Base-by-base conservation (phyloP, 2,113 vertebrate genomes). In the Proteles cristata region DNA sequence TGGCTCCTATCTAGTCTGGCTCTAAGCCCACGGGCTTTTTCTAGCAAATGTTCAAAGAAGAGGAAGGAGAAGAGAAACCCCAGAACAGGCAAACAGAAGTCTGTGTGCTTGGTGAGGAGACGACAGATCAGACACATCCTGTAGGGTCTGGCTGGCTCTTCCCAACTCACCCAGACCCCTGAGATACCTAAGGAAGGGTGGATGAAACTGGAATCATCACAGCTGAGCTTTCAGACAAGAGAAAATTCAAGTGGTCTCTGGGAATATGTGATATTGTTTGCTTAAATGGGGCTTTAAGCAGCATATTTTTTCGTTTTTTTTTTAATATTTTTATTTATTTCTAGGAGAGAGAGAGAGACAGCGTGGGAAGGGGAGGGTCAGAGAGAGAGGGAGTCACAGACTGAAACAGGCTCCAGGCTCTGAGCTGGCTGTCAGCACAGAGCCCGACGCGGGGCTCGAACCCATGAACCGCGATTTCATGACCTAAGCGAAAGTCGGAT, bases 231-330 rank as follows among this genome's bases (percentile, higher is more conserved):
- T 97, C 86, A 88, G 45, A 31, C n/a, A 68, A 28, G 15, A 61
- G 21, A 19, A 53, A 31, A 55, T 28, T 65, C 25, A 11, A 65
- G 33, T 7, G 7, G 11, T 4, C 1, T 25, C 39, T 45, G 35
- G 87, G 76, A 91, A 58, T 92, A 35, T 48, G 48, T 28, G 2
- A 93, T 19, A 1, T 77, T 23, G 2, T 96, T 88, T 90, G 92
- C 10, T 80, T 80, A 94, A 96, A 96, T 93, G 96, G 45, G 14
- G 86, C 93, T 98, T 98, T 97, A 98, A 98, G 97, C 89, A 84
- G 96, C 28, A 25, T 76, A 88, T 96, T 91, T 80, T 98, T n/a
- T n/a, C n/a, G n/a, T n/a, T n/a, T n/a, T n/a, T n/a, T n/a, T n/a
- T n/a, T n/a, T n/a, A n/a, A n/a, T n/a, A n/a, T n/a, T n/a, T n/a